Evolutionary conservation across 2,113 vertebrate genomes (phyloP).

Genomic region (Cairina moschata): DNA sequence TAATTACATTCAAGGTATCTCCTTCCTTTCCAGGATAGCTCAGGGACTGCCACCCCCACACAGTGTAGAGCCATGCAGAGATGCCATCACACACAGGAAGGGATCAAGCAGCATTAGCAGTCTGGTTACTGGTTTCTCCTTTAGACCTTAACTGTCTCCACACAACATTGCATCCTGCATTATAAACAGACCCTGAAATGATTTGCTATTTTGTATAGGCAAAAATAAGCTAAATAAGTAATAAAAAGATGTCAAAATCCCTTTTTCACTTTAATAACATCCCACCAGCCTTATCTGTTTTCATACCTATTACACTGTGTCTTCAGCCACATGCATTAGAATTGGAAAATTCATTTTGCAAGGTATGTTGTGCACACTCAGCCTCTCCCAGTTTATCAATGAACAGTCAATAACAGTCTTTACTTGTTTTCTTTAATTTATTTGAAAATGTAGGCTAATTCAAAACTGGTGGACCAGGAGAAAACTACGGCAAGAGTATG

Average conservation of each 20-base stretch:
- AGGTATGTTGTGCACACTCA: not conserved
- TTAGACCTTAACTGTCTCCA: not conserved
- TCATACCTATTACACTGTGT: not conserved
- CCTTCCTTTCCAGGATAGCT: not conserved
- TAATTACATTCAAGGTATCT: not conserved
- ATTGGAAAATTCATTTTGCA: not conserved
- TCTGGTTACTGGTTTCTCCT: not conserved
- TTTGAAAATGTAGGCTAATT: constrained; percentile 80
- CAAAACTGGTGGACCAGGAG: constrained; percentile 94
- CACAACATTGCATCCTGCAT: not conserved
- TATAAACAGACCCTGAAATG: not conserved
- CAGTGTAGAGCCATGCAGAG: not conserved
- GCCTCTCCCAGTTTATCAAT: not conserved
- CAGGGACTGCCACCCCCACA: too few relatives aligned
- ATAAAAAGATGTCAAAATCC: not conserved
- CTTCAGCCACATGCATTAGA: not conserved
- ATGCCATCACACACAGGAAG: not conserved
- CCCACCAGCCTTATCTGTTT: not conserved
- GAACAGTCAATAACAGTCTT: not conserved
- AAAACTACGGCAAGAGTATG: constrained; percentile 84
- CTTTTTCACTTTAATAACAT: not conserved
- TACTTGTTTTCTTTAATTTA: not conserved
- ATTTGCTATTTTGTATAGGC: not conserved
- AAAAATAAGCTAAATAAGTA: not conserved
- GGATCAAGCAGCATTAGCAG: not conserved